These are phyloP conservation scores for Cinclus cinclus DNA, from an alignment of 2,113 vertebrate genomes.

Conservation along the genomic window DNA sequence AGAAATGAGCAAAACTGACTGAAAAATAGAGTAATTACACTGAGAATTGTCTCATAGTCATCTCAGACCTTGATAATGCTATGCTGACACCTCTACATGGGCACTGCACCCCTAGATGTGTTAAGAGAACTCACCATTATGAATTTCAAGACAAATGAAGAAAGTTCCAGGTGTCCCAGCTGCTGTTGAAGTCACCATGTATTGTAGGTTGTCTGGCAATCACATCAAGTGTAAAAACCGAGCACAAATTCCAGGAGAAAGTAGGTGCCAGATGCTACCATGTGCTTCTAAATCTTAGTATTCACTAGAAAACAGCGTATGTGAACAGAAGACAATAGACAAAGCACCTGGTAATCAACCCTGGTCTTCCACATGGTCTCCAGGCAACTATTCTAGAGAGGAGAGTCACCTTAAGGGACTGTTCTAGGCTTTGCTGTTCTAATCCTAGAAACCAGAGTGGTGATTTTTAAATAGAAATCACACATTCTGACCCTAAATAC, in stretches of 20 bases:
- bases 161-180: not conserved
- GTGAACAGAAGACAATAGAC: not conserved
- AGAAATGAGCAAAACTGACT: not conserved
- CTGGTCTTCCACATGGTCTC: not conserved
- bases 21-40: not conserved
- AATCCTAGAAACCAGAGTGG: not conserved
- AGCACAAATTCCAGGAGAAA: not conserved
- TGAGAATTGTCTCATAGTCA: not conserved
- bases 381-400: not conserved
- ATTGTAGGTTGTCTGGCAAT: not conserved
- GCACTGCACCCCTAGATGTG: accelerated
- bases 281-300: not conserved
- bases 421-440: not conserved
- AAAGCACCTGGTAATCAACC: not conserved
- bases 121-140: not conserved
- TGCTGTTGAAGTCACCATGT: not conserved
- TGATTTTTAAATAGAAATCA: not conserved
- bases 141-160: not conserved
- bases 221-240: accelerated
- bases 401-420: not conserved
- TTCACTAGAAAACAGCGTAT: not conserved
- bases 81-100: not conserved
- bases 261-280: not conserved
- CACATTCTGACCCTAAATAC: not conserved
- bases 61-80: not conserved